These are phyloP conservation scores for Hanleya hanleyi DNA, from an alignment of 2,888 invertebrate genomes.

Conservation along the genomic window DNA sequence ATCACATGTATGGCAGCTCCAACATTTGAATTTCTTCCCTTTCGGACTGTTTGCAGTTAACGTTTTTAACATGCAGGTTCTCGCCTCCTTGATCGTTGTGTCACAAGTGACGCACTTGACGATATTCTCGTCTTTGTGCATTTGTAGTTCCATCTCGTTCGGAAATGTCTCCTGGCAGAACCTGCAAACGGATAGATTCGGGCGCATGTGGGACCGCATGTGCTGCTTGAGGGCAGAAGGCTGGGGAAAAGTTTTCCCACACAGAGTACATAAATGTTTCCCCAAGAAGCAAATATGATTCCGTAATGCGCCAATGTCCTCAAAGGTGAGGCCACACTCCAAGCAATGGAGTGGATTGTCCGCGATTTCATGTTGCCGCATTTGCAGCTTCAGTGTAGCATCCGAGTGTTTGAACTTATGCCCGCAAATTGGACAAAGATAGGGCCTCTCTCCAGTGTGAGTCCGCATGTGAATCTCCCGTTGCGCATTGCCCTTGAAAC, in stretches of 20 bases:
- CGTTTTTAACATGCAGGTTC: neutral
- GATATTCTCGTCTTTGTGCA: neutral
- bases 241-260: neutral
- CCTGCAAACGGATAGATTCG: neutral
- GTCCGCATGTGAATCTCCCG: neutral
- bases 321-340: neutral
- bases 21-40: constrained; percentile 3
- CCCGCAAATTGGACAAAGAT: neutral
- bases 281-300: neutral
- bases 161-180: neutral
- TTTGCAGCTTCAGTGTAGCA: neutral
- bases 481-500: neutral
- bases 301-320: neutral
- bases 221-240: neutral
- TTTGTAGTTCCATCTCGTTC: neutral
- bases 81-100: constrained; percentile 1
- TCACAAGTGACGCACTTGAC: neutral
- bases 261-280: neutral
- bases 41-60: neutral
- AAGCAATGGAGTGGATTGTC: neutral
- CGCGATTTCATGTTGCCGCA: neutral
- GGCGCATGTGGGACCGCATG: neutral
- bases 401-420: neutral
- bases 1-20: neutral
- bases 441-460: neutral